A percentile compares a stretch with the other conserved stretches of the same genome.
These are phyloP conservation scores for Xiphophorus maculatus DNA, from an alignment of 2,113 vertebrate species.

Conservation along the genomic window DNA sequence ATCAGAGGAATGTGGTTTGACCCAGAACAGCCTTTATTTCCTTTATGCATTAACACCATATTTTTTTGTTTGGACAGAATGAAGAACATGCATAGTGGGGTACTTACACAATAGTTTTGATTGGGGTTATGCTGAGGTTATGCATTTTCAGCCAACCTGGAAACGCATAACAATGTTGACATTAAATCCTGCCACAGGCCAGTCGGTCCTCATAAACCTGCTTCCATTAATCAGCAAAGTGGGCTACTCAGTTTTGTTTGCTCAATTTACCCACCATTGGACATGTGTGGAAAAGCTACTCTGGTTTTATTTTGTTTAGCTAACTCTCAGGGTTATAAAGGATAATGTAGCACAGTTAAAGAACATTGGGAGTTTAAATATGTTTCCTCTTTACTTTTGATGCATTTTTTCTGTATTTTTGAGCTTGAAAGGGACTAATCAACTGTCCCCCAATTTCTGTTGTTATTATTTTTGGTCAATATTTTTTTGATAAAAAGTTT, in stretches of 20 bases:
- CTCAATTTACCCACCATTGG: neutral
- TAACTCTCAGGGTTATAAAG: neutral
- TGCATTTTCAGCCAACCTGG: slow-evolving; percentile 47
- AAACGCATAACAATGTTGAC: slow-evolving; percentile 39
- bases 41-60: slow-evolving; percentile 56
- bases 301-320: neutral
- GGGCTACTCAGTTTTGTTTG: neutral
- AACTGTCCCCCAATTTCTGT: neutral
- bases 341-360: neutral
- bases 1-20: slow-evolving; percentile 58
- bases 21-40: slow-evolving; percentile 52
- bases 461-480: neutral
- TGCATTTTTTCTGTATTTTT: neutral
- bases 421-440: neutral
- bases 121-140: slow-evolving; percentile 47
- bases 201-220: slow-evolving; percentile 31
- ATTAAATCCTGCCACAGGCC: slow-evolving; percentile 13
- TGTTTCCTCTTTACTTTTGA: neutral
- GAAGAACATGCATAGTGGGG: slow-evolving; percentile 39
- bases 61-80: slow-evolving; percentile 58
- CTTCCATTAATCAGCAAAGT: slow-evolving; percentile 41
- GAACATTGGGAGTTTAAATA: neutral
- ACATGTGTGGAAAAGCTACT: slow-evolving; percentile 9
- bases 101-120: slow-evolving; percentile 44
- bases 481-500: no score